Evolutionary conservation across 1,140 invertebrate species (phyloP).

Genomic region (Goniozus legneri): DNA sequence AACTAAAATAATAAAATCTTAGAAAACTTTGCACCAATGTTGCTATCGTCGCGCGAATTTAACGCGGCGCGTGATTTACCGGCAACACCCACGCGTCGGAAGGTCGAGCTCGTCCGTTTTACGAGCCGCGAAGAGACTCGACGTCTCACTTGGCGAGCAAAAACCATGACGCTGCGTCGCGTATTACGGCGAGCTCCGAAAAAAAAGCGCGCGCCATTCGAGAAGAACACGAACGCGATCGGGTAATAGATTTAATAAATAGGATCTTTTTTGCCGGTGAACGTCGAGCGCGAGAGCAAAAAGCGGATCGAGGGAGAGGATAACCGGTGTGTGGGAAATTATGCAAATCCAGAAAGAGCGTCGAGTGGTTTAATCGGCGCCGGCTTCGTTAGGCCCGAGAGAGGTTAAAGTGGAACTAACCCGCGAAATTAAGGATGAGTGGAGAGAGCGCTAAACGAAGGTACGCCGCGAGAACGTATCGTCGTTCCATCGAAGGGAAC

Average conservation of each 20-base stretch:
- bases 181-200: too few species aligned
- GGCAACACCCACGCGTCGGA: constrained; percentile 30
- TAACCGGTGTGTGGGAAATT: neutral
- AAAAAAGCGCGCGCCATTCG: neutral
- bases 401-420: neutral
- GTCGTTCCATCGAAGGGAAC: too few species aligned
- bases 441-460: constrained; percentile 10
- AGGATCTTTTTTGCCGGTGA: too few species aligned
- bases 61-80: constrained; percentile 34
- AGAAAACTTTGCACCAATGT: too few species aligned
- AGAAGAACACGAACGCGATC: constrained; percentile 13
- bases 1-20: too few species aligned
- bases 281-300: too few species aligned
- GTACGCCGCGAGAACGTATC: neutral
- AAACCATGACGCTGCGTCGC: too few species aligned
- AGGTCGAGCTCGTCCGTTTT: constrained; percentile 11
- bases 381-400: neutral
- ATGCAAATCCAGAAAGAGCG: too few species aligned
- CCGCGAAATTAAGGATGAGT: constrained; percentile 11
- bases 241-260: too few species aligned
- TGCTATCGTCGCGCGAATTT: constrained; percentile 26
- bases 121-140: constrained; percentile 23
- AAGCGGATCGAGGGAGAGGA: neutral
- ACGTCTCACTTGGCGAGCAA: constrained; percentile 1
- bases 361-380: neutral